phyloP scores from a whole-genome alignment of 2,797 vertebrate genomes.

The Streptopelia turtur region DNA sequence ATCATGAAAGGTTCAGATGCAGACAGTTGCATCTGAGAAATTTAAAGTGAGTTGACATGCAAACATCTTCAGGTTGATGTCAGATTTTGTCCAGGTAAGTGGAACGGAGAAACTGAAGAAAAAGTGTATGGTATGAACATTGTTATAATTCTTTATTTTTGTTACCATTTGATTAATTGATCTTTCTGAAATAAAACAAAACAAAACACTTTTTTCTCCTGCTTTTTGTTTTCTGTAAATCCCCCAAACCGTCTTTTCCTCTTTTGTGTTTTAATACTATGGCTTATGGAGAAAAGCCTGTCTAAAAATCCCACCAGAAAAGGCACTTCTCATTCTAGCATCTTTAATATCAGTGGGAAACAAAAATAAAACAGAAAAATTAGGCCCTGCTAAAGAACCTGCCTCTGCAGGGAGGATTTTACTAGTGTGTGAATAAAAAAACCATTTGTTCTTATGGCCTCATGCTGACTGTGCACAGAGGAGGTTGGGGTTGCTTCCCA shows the following conservation, averaged over 20 bases:
- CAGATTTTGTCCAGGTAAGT: background rate
- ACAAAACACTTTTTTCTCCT: background rate
- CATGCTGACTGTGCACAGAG: background rate
- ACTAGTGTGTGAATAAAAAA: constrained; percentile 49
- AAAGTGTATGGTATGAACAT: background rate
- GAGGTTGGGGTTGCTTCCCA: background rate
- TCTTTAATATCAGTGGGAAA: constrained; percentile 34
- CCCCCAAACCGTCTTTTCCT: background rate
- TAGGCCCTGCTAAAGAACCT: constrained; percentile 4
- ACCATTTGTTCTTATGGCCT: constrained; percentile 37
- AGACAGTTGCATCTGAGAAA: background rate
- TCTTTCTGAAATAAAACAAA: background rate
- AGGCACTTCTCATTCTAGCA: background rate
- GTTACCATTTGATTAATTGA: background rate
- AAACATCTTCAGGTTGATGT: background rate
- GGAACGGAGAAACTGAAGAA: background rate
- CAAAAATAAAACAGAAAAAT: constrained; percentile 43
- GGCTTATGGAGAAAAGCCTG: background rate
- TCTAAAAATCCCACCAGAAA: background rate
- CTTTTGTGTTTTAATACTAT: background rate
- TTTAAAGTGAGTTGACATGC: background rate
- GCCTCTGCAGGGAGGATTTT: constrained; percentile 33
- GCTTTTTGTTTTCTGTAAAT: background rate
- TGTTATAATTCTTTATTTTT: background rate
- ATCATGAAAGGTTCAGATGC: background rate